These are phyloP conservation scores for Aplysina aerophoba DNA, from an alignment of 37 sponge, comb jelly and placozoan genomes.

Conservation along the genomic window DNA sequence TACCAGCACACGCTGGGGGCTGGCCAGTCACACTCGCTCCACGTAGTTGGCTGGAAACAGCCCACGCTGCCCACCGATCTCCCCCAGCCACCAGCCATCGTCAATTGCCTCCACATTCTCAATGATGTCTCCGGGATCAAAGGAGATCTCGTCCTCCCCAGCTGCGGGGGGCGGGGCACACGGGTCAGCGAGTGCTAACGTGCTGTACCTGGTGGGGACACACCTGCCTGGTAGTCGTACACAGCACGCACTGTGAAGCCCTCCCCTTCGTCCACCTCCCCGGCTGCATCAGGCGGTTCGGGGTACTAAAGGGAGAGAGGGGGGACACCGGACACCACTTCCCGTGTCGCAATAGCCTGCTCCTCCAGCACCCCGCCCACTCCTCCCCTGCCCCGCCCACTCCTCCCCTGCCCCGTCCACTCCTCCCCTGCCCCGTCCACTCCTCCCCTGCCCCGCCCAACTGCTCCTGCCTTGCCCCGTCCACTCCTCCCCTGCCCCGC, in stretches of 20 bases:
- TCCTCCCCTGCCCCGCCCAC: neutral
- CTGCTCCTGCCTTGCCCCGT: slow-evolving; percentile 18
- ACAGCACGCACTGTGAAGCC: slow-evolving; percentile 72
- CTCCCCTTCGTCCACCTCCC: neutral
- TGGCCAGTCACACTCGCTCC: slow-evolving; percentile 51
- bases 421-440: no score
- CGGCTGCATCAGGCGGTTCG: neutral
- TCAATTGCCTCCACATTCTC: slow-evolving; percentile 82
- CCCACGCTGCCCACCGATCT: slow-evolving; percentile 69
- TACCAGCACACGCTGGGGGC: neutral
- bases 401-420: no score
- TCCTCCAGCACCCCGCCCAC: neutral
- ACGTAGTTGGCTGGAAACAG: slow-evolving; percentile 91
- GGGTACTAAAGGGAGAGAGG: neutral
- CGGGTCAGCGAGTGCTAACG: neutral
- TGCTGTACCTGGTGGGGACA: neutral
- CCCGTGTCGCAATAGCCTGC: neutral
- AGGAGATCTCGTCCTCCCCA: slow-evolving; percentile 81
- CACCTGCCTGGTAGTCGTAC: slow-evolving; percentile 90
- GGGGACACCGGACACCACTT: neutral
- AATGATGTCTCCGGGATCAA: slow-evolving; percentile 93
- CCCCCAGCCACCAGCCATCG: slow-evolving; percentile 92
- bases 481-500: neutral
- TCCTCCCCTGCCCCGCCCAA: no score
- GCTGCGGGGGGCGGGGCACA: neutral